Conservation (phyloP, 2,888 invertebrate genomes). For the Aporophyla lueneburgensis region DNA sequence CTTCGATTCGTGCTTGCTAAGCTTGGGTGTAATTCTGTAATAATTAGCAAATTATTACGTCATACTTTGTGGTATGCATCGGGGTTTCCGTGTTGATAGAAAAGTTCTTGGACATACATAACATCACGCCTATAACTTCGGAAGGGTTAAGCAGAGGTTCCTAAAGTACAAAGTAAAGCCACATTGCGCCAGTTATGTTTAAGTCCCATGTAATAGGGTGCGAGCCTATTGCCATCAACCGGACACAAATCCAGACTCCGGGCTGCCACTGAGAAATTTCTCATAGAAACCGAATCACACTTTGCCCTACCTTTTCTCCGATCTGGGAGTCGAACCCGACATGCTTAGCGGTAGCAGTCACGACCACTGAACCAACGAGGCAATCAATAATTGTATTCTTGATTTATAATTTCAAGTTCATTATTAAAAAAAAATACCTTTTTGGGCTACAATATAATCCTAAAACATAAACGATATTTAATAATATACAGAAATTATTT, state of each 20-base stretch:
- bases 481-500: neutral
- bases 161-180: neutral
- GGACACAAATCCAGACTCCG: no score
- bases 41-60: constrained; percentile 35
- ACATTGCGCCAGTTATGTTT: neutral
- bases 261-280: neutral
- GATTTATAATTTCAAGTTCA: neutral
- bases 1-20: neutral
- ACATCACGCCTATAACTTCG: neutral
- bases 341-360: neutral
- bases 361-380: neutral
- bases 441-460: neutral
- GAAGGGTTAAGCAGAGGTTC: neutral
- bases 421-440: neutral
- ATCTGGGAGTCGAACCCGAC: neutral
- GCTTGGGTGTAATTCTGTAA: constrained; percentile 15
- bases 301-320: neutral
- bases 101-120: neutral
- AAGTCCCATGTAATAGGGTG: neutral
- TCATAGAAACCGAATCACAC: neutral
- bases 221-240: neutral
- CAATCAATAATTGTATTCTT: neutral
- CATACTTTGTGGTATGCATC: constrained; percentile 7
- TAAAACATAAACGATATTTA: constrained; percentile 14
- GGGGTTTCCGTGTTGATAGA: constrained; percentile 24